Conservation (phyloP, 2,113 vertebrate species). For the Salvator merianae region DNA sequence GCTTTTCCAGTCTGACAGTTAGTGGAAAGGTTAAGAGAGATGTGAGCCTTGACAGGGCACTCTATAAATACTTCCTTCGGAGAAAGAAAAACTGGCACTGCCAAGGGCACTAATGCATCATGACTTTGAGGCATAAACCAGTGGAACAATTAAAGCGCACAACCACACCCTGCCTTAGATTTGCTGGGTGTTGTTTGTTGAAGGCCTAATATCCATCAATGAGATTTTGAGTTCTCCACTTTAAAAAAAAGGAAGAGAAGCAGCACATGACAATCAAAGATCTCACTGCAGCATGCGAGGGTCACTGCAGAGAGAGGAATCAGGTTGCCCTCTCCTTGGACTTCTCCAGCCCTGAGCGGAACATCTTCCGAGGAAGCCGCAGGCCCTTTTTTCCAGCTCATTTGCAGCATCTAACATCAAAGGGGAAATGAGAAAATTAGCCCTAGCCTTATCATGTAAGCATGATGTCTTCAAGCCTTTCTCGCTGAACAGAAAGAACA, state of each 20-base stretch:
- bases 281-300: neutral
- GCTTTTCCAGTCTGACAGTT: slow-evolving; percentile 23
- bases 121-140: neutral
- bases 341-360: slow-evolving; percentile 59
- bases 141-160: slow-evolving; percentile 6
- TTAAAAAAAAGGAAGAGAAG: slow-evolving; percentile 7
- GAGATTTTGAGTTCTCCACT: slow-evolving; percentile 14
- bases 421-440: slow-evolving; percentile 47
- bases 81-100: neutral
- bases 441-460: slow-evolving; percentile 37
- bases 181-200: neutral
- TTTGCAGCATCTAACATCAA: slow-evolving; percentile 62
- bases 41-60: slow-evolving; percentile 31
- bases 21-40: slow-evolving; percentile 41
- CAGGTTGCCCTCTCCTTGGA: slow-evolving; percentile 43
- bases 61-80: slow-evolving; percentile 21
- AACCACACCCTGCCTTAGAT: slow-evolving; percentile 11
- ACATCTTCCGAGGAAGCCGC: slow-evolving; percentile 28
- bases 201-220: neutral
- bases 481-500: slow-evolving; percentile 33
- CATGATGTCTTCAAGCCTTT: slow-evolving; percentile 40
- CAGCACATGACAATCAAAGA: neutral
- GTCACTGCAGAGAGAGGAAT: slow-evolving; percentile 48
- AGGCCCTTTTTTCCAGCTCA: slow-evolving; percentile 48
- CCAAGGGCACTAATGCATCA: neutral